A percentile compares a stretch with the other conserved stretches of the same genome.
These are phyloP conservation scores for Lota lota DNA, from an alignment of 2,113 vertebrate species.

Conservation along the genomic window DNA sequence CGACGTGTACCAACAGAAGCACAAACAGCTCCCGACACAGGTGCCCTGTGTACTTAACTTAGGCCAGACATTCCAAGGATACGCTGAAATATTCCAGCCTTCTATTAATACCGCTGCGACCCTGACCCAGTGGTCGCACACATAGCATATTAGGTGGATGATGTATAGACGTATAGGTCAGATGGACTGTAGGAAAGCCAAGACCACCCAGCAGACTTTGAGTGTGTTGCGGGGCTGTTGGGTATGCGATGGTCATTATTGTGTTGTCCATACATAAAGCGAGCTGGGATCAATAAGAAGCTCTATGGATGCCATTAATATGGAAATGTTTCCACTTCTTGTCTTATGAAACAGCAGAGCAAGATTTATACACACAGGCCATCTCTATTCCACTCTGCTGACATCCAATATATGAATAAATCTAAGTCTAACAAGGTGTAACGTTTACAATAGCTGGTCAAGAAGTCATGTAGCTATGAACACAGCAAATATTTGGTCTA, in stretches of 20 bases:
- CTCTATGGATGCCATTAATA: not conserved
- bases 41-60: conserved; percentile 29
- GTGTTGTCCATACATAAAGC: not conserved
- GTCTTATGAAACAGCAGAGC: not conserved
- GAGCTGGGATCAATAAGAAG: not conserved
- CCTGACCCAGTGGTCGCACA: conserved; percentile 34
- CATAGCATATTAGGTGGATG: conserved; percentile 33
- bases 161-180: conserved; percentile 38
- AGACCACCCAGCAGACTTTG: not conserved
- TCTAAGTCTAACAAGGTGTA: too few species aligned
- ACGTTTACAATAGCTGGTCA: too few species aligned
- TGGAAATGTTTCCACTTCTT: not conserved
- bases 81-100: conserved; percentile 25
- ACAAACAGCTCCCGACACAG: conserved; percentile 13
- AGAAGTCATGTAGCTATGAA: too few species aligned
- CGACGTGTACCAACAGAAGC: conserved; percentile 6
- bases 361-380: not conserved
- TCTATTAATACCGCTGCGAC: conserved; percentile 53
- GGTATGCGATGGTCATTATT: not conserved
- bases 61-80: conserved; percentile 34
- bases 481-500: too few species aligned
- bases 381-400: too few species aligned
- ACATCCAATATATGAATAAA: too few species aligned
- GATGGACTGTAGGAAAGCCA: conserved; percentile 2
- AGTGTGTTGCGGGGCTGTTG: not conserved